These are phyloP conservation scores for Ptychadena robeensis DNA, from an alignment of 2,797 vertebrate genomes.

Conservation along the genomic window DNA sequence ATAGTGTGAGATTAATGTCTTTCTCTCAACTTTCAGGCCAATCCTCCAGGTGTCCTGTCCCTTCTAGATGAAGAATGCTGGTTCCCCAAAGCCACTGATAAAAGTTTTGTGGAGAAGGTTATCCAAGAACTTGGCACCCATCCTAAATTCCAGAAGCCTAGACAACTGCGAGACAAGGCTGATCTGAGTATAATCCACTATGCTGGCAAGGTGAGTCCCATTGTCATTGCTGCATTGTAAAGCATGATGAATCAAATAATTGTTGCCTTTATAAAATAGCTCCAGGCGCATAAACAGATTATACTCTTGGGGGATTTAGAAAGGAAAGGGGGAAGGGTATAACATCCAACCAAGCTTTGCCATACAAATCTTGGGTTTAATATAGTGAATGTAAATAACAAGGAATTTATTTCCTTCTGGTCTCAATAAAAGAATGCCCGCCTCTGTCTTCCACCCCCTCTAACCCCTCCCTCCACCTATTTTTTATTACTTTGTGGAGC, in stretches of 20 bases:
- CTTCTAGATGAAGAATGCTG: slow-evolving; percentile 93
- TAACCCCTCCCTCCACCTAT: too few species aligned
- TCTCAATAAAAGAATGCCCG: too few species aligned
- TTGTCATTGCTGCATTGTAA: neutral
- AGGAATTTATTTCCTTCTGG: too few species aligned
- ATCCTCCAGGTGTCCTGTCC: slow-evolving; percentile 88
- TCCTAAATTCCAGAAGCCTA: slow-evolving; percentile 87
- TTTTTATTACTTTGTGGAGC: too few species aligned
- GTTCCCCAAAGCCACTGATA: slow-evolving; percentile 93
- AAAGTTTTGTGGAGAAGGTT: slow-evolving; percentile 90
- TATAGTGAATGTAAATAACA: neutral
- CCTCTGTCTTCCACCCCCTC: too few species aligned
- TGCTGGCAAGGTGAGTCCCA: slow-evolving; percentile 83
- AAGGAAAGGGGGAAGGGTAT: neutral
- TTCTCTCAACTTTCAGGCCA: slow-evolving; percentile 72
- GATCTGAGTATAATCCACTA: slow-evolving; percentile 93
- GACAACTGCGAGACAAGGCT: slow-evolving; percentile 84
- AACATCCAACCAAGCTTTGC: neutral
- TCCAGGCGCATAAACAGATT: neutral
- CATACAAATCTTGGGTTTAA: neutral
- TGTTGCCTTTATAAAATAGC: neutral
- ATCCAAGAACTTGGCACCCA: slow-evolving; percentile 85
- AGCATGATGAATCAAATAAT: neutral
- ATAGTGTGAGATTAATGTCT: neutral
- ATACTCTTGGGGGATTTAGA: neutral